phyloP scores from a whole-genome alignment of 1,140 invertebrate genomes.

The Charaxes varanes region DNA sequence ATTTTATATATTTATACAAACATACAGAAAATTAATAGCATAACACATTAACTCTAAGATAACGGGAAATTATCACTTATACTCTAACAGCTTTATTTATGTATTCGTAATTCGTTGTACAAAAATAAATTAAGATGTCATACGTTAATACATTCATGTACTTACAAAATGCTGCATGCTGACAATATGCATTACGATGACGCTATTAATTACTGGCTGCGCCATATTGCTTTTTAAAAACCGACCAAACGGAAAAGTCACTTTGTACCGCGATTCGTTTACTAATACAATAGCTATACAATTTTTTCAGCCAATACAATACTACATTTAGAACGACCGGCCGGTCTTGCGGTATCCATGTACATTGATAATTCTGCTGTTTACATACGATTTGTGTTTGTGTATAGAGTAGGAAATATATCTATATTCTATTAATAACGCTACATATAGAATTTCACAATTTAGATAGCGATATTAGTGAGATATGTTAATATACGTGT shows the following conservation, averaged over 20 bases:
- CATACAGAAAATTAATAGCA: too few relatives aligned
- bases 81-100: too few relatives aligned
- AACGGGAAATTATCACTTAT: too few relatives aligned
- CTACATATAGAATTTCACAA: too few relatives aligned
- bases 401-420: slow-evolving; percentile 4
- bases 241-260: slow-evolving; percentile 5
- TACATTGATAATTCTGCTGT: slow-evolving; percentile 16
- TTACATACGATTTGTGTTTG: slow-evolving; percentile 5
- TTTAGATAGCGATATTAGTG: too few relatives aligned
- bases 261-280: too few relatives aligned
- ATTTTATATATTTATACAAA: too few relatives aligned
- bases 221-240: slow-evolving; percentile 16
- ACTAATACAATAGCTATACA: background rate
- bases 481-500: too few relatives aligned
- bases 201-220: slow-evolving; percentile 26
- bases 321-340: slow-evolving; percentile 31
- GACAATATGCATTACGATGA: slow-evolving; percentile 42
- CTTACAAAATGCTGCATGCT: slow-evolving; percentile 54
- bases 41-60: too few relatives aligned
- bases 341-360: slow-evolving; percentile 31
- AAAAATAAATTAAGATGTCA: too few relatives aligned
- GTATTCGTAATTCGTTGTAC: too few relatives aligned
- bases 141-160: slow-evolving; percentile 22
- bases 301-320: slow-evolving; percentile 38
- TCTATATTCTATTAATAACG: too few relatives aligned